Evolutionary conservation across 2,113 vertebrate species (phyloP), one percentile per base, ranked within the genome.

Genomic region (Zootoca vivipara): DNA sequence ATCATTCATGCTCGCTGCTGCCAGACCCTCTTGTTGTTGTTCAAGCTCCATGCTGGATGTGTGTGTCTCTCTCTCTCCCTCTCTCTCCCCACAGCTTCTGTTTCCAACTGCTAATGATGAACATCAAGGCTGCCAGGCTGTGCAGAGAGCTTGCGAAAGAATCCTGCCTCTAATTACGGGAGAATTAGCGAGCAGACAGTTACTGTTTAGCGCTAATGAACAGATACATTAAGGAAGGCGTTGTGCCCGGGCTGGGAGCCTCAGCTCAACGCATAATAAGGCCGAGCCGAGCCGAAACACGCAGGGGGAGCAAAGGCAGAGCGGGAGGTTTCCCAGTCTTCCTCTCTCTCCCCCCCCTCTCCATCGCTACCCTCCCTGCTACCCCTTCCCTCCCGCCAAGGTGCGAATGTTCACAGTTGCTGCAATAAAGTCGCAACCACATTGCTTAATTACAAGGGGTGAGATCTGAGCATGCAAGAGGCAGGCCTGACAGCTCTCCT

Each of bases 151-250:
- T 85, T 92, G 91, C 92, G 83, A 83, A 93, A 92, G 93, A 94
- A 95, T 92, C 83, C 95, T 81, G 93, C 93, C 93, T 91, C 94
- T 94, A 96, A 95, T 95, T 95, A 96, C 85, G 86, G 93, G 93
- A 90, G 95, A 95, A 96, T 95, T 94, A 95, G 94, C 85, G 58
- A 93, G 92, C 94, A 95, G 95, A 93, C 95, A 95, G 93, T 93
- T 93, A 95, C 91, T 95, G 93, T 95, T 95, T 93, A 94, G 93
- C 42, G 90, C 90, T 96, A 95, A 95, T 96, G 95, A 96, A 95
- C 83, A 94, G 95, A 93, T 94, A 93, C 91, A 94, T 95, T 94
- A 94, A 93, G 90, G 87, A 89, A 90, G 93, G 89, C 92, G 94
- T 93, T 90, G 90, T 93, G 91, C 86, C 92, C 86, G 83, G 94